Conservation (phyloP, 2,797 vertebrate species). For the Sciaenops ocellatus region DNA sequence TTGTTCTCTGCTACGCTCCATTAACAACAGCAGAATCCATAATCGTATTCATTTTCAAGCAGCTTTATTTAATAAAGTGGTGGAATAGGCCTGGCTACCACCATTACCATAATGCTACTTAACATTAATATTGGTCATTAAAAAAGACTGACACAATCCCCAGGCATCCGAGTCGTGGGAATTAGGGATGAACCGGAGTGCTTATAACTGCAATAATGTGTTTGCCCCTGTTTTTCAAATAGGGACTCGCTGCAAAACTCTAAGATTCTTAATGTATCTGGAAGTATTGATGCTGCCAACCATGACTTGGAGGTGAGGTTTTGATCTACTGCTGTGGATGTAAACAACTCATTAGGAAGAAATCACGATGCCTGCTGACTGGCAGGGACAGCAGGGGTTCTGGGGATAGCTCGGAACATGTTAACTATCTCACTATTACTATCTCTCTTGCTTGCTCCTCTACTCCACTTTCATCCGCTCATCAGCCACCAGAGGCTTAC, state of each 20-base stretch:
- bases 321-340: conserved; percentile 74
- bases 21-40: conserved; percentile 82
- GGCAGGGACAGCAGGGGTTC: conserved; percentile 77
- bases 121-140: conserved; percentile 88
- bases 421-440: conserved; percentile 57
- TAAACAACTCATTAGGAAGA: conserved; percentile 84
- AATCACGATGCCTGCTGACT: conserved; percentile 74
- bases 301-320: conserved; percentile 74
- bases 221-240: conserved; percentile 63
- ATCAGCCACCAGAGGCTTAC: conserved; percentile 65
- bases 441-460: conserved; percentile 43
- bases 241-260: conserved; percentile 26
- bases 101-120: conserved; percentile 86
- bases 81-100: conserved; percentile 79
- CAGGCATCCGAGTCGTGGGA: conserved; percentile 67
- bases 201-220: conserved; percentile 54
- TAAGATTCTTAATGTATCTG: conserved; percentile 59
- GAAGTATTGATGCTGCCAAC: conserved; percentile 66
- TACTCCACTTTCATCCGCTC: conserved; percentile 67
- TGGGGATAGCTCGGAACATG: conserved; percentile 64
- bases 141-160: conserved; percentile 83
- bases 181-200: conserved; percentile 63
- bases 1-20: conserved; percentile 81
- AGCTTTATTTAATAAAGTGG: conserved; percentile 90
- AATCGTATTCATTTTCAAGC: conserved; percentile 86